Evolutionary conservation across 2,113 vertebrate genomes (phyloP), one percentile per base, ranked within the genome.

Genomic region (Danionella cerebrum): DNA sequence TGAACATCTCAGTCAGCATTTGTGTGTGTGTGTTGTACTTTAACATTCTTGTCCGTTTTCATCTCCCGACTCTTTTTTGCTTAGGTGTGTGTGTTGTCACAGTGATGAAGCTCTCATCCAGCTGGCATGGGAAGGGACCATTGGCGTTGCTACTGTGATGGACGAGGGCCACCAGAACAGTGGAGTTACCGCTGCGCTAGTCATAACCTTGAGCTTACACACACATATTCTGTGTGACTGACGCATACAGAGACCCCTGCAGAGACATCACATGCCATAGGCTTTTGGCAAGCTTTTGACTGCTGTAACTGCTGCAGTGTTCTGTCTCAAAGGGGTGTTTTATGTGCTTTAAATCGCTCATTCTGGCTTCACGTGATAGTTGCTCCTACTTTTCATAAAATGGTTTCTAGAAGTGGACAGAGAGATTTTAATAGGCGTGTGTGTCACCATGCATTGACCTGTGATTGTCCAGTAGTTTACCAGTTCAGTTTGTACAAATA

Each of bases 111-210:
- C 51, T 67, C 25, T 75, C 10, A 44, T n/a, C 42, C 47, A 53
- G 55, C 63, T 39, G 52, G 58, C 21, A 36, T 57, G 57, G 51
- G 45, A 55, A 64, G 62, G 27, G 58, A 57, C 64, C 64, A 71
- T 60, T 71, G 51, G 64, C 11, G 57, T 71, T 75, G 57, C 68
- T 38, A 21, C 25, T 33, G 44, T 75, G 73, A 75, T 75, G 69
- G 57, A 75, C 69, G 69, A 75, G 73, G 69, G 69, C 73, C 73
- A 75, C 68, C 69, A 53, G 50, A 66, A 67, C 31, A 24, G 47
- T 71, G 64, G 33, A 50, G 35, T 55, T 51, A 44, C 64, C 24
- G 14, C 64, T 71, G 73, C 67, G 57, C 64, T 57, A 71, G 64
- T 75, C 64, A 71, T 67, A 71, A 75, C 73, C 69, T 66, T 66